Base-by-base conservation (phyloP, 2,888 invertebrate genomes). In the Megalurothrips usitatus region DNA sequence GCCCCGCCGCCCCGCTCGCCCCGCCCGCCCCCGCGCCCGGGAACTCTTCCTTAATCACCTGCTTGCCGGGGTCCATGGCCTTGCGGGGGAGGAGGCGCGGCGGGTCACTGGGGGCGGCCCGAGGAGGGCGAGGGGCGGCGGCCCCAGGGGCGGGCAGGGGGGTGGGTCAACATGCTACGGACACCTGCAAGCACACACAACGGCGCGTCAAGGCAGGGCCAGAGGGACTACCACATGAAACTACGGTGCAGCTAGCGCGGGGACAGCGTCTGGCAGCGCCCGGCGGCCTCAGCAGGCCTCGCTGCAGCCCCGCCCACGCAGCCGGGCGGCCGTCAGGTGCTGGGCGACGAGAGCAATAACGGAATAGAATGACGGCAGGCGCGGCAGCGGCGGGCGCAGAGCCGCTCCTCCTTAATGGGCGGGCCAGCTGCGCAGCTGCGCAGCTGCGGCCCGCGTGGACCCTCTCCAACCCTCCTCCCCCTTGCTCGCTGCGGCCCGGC, bases 111-210 rank as follows among this genome's bases (percentile, higher is more conserved):
- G 17, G 63, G 68, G 68, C n/a, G 23, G 23, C 23, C 14, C 52
- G n/a, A 8, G 68, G 68, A 23, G 68, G 68, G 23, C 23, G 68
- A 11, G 68, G n/a, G n/a, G 23, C 23, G 68, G 68, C 52, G 6
- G 52, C 17, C 49, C 12, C 10, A 6, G 34, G 34, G 34, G 34
- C 34, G 34, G 34, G 34, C 34, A 43, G 6, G 34, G 34, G 34
- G 34, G 34, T 43, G 34, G 34, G 34, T 43, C 34, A 26, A 8
- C 68, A 26, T 23, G 68, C 68, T 23, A 43, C 34, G 34, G 68
- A 75, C 68, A 75, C 68, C 68, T 75, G 68, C 68, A 75, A 75
- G 68, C 68, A 75, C 68, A 75, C 68, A 26, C 68, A 75, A n/a
- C 19, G 68, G 26, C 68, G 68, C 68, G 58, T 68, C 63, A 52